phyloP scores from a whole-genome alignment of 2,797 vertebrate species.

The Mycteria americana region DNA sequence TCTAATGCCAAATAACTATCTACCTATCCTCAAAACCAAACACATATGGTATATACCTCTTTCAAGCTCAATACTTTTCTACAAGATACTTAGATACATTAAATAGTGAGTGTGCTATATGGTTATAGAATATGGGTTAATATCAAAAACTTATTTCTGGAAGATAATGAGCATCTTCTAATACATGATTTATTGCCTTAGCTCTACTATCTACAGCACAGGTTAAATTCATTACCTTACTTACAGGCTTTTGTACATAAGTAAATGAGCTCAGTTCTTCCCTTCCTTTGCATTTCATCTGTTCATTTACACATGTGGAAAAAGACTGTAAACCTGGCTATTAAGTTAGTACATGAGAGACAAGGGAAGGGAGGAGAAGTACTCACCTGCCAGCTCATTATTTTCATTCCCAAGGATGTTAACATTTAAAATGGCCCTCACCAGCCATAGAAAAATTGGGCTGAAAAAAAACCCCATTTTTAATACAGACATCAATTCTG shows the following conservation, averaged over 20 bases:
- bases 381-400: not conserved
- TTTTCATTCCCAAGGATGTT: not conserved
- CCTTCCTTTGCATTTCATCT: not conserved
- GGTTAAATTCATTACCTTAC: not conserved
- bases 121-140: not conserved
- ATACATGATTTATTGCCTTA: not conserved
- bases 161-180: not conserved
- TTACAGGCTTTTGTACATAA: not conserved
- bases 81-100: not conserved
- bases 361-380: not conserved
- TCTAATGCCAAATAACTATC: not conserved
- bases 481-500: not conserved
- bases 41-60: rapidly evolving
- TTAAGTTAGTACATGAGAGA: not conserved
- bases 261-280: not conserved
- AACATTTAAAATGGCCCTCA: not conserved
- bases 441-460: not conserved
- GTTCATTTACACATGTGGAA: not conserved
- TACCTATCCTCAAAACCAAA: not conserved
- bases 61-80: not conserved
- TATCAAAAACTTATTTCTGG: not conserved
- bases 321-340: not conserved
- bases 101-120: not conserved
- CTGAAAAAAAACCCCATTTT: too few species aligned
- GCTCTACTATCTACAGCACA: not conserved